Base-by-base conservation (phyloP, 2,888 invertebrate species). In the Cremastobaeus sp. region DNA sequence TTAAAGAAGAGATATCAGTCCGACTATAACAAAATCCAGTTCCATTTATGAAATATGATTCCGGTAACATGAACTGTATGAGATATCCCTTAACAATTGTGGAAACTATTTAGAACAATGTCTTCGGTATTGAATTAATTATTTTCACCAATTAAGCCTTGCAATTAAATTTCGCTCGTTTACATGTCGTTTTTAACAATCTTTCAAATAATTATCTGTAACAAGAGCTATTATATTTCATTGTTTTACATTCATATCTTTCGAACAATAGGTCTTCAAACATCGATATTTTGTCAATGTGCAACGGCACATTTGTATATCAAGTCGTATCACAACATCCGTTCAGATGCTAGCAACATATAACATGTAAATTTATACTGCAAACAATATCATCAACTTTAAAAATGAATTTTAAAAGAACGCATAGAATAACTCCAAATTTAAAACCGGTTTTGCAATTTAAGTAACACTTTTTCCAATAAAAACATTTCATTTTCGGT, bases 331-430 rank as follows among this genome's bases (percentile, higher is more conserved):
- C 59, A 32, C 8, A 21, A 14, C 1, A 34, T 14, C 30, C 21
- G 41, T 54, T 50, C 60, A 34, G 17, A 57, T 78, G 79, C 80
- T 76, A 77, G 77, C 77, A 79, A 81, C 80, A 77, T 80, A 79
- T 80, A 78, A 79, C 79, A n/a, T n/a, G 76, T 72, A 68, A 60
- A 74, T 75, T 73, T 77, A 74, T 77, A 75, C 76, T 75, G 75
- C 54, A 62, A 68, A 76, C 74, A 79, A 76, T 72, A 54, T 76
- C 55, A 50, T 75, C 77, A 71, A 82, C n/a, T 81, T 78, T 77
- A 62, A 69, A n/a, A n/a, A n/a, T n/a, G n/a, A n/a, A n/a, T n/a
- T n/a, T n/a, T n/a, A n/a, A n/a, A n/a, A n/a, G n/a, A n/a, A n/a
- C n/a, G n/a, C n/a, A n/a, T n/a, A n/a, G n/a, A n/a, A n/a, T n/a